Base-by-base conservation (phyloP, 2,888 invertebrate genomes). In the Macrophya annulata region DNA sequence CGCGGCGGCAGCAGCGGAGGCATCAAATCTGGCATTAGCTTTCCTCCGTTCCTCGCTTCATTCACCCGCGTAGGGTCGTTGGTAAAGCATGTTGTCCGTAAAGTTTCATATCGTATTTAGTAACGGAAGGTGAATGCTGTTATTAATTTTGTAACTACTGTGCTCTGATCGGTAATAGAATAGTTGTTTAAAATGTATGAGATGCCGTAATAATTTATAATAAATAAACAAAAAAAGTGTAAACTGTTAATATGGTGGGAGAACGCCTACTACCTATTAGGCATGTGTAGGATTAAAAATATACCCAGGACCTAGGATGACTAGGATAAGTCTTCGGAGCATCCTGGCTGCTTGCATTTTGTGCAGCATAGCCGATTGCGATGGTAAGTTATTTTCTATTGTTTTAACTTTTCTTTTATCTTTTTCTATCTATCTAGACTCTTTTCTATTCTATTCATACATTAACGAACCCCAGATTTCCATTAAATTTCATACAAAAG, bases 261-360 rank as follows among this genome's bases (percentile, higher is more conserved):
- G 17, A 68, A 68, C 31, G 68, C 37, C 68, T 45, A 71, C 76
- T 55, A 76, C 21, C 65, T 65, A 17, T 68, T 4, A 45, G 68
- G 68, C 71, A 89, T 89, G 89, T 88, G 85, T 86, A 87, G 87
- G 88, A 86, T 86, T 72, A 86, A 87, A 85, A 86, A 84, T 86
- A 83, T 85, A 86, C 85, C 85, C 79, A 85, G 87, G 86, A 87
- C 86, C 86, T 90, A 90, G 90, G 88, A 91, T 91, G 90, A 90
- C 89, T 88, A 88, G 89, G 85, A 88, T 87, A 86, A 89, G 86
- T 87, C 87, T 89, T 85, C 87, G 86, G 86, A 88, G 88, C 87
- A 88, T 90, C 85, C 86, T 91, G 84, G 88, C 88, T 76, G 88
- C 88, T 87, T 90, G 88, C 88, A 88, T 90, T 84, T 83, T 88